Base-by-base conservation (phyloP, 2,797 vertebrate species). In the Phaenicophaeus curvirostris region DNA sequence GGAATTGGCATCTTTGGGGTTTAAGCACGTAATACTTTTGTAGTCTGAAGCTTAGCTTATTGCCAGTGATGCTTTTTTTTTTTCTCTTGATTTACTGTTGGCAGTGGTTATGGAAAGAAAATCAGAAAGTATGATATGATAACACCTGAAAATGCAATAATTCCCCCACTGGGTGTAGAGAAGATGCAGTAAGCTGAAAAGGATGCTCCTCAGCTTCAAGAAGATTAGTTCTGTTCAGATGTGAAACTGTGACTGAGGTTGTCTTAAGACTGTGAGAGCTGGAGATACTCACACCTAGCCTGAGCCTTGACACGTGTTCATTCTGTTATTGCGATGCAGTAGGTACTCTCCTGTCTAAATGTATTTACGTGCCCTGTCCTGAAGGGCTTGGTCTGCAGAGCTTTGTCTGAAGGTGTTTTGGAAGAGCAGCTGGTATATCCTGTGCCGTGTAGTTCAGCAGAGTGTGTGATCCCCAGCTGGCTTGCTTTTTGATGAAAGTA, bases 401-500 rank as follows among this genome's bases (percentile, higher is more conserved):
- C 46, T 77, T 31, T 17, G 65, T 50, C 79, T 1, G 1, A 37
- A 21, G 57, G 24, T 2, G 18, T 23, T 54, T 15, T 13, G 31
- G 19, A 67, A 65, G 27, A 0, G 2, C 12, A 30, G 33, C 8
- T 15, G 2, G 37, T 10, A 2, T 39, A 9, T 28, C 28, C 76
- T 8, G 21, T n/a, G 78, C 24, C 48, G 77, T 79, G 48, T 30
- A 1, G 15, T 17, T 50, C n/a, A 24, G 41, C 33, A 16, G 51
- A 42, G 28, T 46, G 0, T 6, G 2, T 7, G 46, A 27, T 61
- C 63, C 42, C 33, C 3, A 1, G 42, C 28, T 57, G 5, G 11
- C 51, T 13, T 14, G 15, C 28, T 35, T 63, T n/a, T n/a, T 59
- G 41, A 35, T 80, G 42, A 9, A 57, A 67, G 69, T 16, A n/a